Base-by-base conservation (phyloP, 2,888 invertebrate species). In the Parnassius mnemosyne region DNA sequence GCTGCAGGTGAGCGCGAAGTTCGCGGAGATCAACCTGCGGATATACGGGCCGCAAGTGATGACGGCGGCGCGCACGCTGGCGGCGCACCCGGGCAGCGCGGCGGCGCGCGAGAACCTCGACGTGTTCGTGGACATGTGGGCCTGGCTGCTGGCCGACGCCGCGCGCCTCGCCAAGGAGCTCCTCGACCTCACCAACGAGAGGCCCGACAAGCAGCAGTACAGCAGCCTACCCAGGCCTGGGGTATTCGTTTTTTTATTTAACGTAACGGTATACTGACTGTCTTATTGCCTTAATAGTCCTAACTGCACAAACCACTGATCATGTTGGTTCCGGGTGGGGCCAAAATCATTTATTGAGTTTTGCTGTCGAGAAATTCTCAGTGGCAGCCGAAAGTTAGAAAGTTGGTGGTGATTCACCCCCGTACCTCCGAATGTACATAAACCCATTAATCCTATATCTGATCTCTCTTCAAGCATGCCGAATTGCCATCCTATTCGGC, bases 71-170 rank as follows among this genome's bases (percentile, higher is more conserved):
- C 95, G 98, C 76, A 97, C 98, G 55, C 88, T 99, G 66, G 97
- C 97, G 65, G 94, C 96, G 73, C 96, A 98, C 91, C 97, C 99
- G 9, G 95, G 95, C 67, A 98, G 98, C 83, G 96, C 98, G 85
- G 98, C 98, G 70, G 98, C 98, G 68, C 95, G 98, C 79, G 99
- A 99, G 84, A 99, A 99, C 92, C 93, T 99, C 59, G 98, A 99
- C 89, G 97, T 97, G 69, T 98, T 98, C 82, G 94, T 96, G 43
- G 97, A 97, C 78, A 97, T 97, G 96, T 98, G 98, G 96, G 97
- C 97, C 78, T 96, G 97, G 93, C 93, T 98, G 65, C 95, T 97
- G 73, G 95, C 96, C 25, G 98, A 99, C 83, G 96, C 98, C n/a
- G 96, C 96, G 59, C 93, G 96, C 34, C 94, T 98, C 66, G 97